Evolutionary conservation across 2,888 invertebrate genomes (phyloP).

Genomic region (Meghimatium bilineatum): DNA sequence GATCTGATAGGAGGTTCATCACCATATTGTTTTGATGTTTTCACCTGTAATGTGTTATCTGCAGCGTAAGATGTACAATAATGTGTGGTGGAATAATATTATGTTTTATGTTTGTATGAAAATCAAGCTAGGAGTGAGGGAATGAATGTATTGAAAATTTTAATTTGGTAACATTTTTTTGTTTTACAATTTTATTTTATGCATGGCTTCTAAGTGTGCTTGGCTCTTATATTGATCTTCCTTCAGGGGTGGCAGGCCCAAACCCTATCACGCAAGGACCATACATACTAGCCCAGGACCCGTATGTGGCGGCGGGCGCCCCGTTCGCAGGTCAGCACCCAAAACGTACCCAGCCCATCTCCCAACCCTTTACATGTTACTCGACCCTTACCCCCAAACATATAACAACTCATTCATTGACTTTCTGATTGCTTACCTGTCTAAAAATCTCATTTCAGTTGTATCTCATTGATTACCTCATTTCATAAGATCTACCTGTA

Average conservation of each 20-base stretch:
- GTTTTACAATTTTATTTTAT: constrained; percentile 40
- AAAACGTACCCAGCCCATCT: constrained; percentile 5
- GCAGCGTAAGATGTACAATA: too few relatives aligned
- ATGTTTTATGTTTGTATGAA: background rate
- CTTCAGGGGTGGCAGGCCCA: constrained; percentile 52
- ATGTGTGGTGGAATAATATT: background rate
- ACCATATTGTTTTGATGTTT: too few relatives aligned
- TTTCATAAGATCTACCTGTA: background rate
- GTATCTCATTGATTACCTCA: too few relatives aligned
- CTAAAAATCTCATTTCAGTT: background rate
- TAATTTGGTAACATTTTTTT: constrained; percentile 3
- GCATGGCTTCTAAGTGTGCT: constrained; percentile 70
- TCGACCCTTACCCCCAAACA: constrained; percentile 13
- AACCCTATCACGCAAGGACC: constrained; percentile 77
- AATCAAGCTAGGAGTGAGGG: background rate
- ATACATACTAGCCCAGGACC: constrained; percentile 82
- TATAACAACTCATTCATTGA: background rate
- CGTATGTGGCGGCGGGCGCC: constrained; percentile 85
- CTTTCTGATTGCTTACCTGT: background rate
- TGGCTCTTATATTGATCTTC: constrained; percentile 61
- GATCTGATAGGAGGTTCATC: too few relatives aligned
- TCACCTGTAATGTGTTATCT: too few relatives aligned
- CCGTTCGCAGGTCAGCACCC: constrained; percentile 83
- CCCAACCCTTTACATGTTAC: constrained; percentile 3
- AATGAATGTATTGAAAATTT: background rate